phyloP scores from a whole-genome alignment of 2,113 vertebrate species.

The Xenopus borealis region DNA sequence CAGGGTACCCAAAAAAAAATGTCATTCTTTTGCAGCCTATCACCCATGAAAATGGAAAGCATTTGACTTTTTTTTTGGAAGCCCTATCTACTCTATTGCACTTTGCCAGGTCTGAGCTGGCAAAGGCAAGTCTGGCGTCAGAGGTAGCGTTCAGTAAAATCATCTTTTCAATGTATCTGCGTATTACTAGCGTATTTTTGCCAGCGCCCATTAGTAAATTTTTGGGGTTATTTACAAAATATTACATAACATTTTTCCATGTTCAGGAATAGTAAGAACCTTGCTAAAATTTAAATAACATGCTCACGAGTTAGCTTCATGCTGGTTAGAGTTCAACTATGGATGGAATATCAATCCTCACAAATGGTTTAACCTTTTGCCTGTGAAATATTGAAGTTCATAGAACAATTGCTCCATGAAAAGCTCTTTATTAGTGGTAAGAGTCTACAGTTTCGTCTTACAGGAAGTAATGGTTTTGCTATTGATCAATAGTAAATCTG shows the following conservation, averaged over 20 bases:
- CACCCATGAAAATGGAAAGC: too few relatives aligned
- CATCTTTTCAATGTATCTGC: background rate
- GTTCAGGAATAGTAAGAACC: background rate
- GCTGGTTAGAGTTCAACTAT: background rate
- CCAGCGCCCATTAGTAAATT: background rate
- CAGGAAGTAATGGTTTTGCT: constrained; percentile 14
- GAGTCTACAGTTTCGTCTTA: background rate
- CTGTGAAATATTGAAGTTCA: background rate
- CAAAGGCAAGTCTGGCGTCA: too few relatives aligned
- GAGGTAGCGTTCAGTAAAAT: too few relatives aligned
- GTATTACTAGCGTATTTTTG: background rate
- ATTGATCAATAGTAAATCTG: constrained; percentile 22
- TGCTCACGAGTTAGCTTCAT: background rate
- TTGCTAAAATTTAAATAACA: background rate
- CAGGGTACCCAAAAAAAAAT: too few relatives aligned
- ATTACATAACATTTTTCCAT: background rate
- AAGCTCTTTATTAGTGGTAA: background rate
- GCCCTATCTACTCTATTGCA: too few relatives aligned
- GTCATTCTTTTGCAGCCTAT: too few relatives aligned
- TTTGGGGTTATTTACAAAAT: background rate
- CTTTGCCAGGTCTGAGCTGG: too few relatives aligned
- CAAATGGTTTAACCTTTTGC: constrained; percentile 5
- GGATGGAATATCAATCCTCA: background rate
- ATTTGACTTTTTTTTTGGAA: too few relatives aligned
- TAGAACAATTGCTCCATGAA: background rate